Evolutionary conservation across 2,797 vertebrate genomes (phyloP), one percentile per base, ranked within the genome.

Genomic region (Tragelaphus eurycerus): DNA sequence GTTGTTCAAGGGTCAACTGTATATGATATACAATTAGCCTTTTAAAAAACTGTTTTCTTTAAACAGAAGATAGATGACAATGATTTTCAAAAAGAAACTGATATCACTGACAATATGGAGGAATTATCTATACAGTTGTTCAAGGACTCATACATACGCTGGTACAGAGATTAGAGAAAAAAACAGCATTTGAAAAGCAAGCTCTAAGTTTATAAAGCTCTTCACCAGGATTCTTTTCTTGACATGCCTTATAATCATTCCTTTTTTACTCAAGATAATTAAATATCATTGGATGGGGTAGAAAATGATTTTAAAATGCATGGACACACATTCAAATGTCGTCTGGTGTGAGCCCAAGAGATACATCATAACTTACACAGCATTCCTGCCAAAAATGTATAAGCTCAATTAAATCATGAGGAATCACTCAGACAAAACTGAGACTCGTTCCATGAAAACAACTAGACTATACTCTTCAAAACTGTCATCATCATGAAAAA

Each of bases 11-110:
- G 79, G n/a, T 82, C 81, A 83, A 83, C 81, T 83, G n/a, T 55
- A 52, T 11, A 5, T 76, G 46, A 71, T 12, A 86, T 34, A 76
- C 9, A 62, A 27, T 83, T 16, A 86, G 38, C n/a, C 59, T 86
- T 67, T 90, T 92, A 71, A 74, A 86, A 94, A 90, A 90, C 4
- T 12, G 46, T 34, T 92, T 67, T 54, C 25, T 89, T 90, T 93
- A 60, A 94, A 88, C 2, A 64, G 10, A 21, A 79, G 14, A 29
- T 19, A 86, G 3, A 46, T 91, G 27, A 85, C 43, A 94, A 92
- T 25, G 79, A 43, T 55, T 79, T 95, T 95, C 50, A 13, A 76
- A 96, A 93, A 97, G 23, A 92, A 93, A 96, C 71, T 85, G 79
- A 31, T 55, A 64, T 50, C 54, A 25, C 76, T 94, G 46, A 93